A percentile compares a stretch with the other conserved stretches of the same genome.
These are phyloP conservation scores for Nematolebias whitei DNA, from an alignment of 2,113 vertebrate species.

Conservation along the genomic window DNA sequence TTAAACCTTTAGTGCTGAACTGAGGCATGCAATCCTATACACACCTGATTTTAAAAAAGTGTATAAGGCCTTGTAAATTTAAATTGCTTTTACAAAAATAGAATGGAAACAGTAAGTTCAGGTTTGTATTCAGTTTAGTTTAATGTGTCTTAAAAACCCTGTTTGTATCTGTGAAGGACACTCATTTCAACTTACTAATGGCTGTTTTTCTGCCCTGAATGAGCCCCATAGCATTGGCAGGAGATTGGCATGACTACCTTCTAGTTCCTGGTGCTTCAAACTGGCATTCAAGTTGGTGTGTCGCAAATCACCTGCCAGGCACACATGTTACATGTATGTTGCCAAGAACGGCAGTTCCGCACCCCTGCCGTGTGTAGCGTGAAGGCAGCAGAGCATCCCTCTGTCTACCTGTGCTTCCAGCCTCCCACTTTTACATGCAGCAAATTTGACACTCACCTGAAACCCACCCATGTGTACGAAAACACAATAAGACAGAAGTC, in stretches of 20 bases:
- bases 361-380: constrained; percentile 70
- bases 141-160: constrained; percentile 17
- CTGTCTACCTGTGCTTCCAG: constrained; percentile 61
- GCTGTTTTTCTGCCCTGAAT: constrained; percentile 44
- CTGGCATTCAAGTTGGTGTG: constrained; percentile 66
- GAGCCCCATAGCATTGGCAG: constrained; percentile 56
- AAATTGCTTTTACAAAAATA: constrained; percentile 1
- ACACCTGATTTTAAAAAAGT: not conserved
- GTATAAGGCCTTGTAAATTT: constrained; percentile 1
- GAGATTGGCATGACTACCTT: constrained; percentile 68
- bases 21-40: constrained; percentile 2
- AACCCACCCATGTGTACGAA: constrained; percentile 8
- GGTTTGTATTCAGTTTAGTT: constrained; percentile 7
- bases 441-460: constrained; percentile 35
- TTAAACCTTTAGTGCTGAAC: constrained; percentile 15
- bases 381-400: constrained; percentile 71
- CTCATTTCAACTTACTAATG: constrained; percentile 16
- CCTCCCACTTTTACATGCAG: constrained; percentile 28
- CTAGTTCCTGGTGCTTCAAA: constrained; percentile 64
- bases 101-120: not conserved
- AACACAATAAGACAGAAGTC: constrained; percentile 5
- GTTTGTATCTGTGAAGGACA: constrained; percentile 51
- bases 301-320: constrained; percentile 61
- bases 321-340: constrained; percentile 80
- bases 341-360: constrained; percentile 79